Conservation (phyloP, 2,797 vertebrate genomes). For the Garrulus glandarius region DNA sequence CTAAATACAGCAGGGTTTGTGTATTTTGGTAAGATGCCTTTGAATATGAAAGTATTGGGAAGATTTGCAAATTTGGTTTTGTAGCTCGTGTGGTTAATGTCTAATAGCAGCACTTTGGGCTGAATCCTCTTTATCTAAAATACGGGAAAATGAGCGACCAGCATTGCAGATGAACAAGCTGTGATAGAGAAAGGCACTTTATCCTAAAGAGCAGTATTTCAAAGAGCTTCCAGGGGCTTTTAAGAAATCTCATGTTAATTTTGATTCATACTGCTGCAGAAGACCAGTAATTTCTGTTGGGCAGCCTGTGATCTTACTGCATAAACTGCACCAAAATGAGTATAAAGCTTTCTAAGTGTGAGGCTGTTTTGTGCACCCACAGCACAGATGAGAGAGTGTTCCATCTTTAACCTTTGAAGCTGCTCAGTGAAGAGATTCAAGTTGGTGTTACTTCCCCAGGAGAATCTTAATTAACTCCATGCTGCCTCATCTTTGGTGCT, state of each 20-base stretch:
- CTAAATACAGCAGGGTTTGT: neutral
- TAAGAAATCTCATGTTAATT: neutral
- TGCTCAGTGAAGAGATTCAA: neutral
- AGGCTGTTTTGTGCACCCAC: neutral
- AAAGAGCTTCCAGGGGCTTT: neutral
- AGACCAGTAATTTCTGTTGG: neutral
- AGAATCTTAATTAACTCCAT: neutral
- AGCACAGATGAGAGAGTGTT: neutral
- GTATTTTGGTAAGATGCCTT: neutral
- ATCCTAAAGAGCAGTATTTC: neutral
- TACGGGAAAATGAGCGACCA: neutral
- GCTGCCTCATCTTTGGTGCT: neutral
- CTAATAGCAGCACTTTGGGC: neutral
- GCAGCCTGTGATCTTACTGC: neutral
- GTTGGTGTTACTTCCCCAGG: neutral
- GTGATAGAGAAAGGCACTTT: neutral
- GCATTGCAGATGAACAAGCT: neutral
- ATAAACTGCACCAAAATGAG: neutral
- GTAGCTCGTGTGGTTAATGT: neutral
- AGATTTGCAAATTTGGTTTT: neutral
- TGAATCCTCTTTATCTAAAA: neutral
- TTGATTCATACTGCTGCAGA: neutral
- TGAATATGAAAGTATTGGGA: neutral
- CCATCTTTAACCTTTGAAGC: neutral
- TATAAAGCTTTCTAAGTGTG: neutral